Evolutionary conservation across 2,113 vertebrate species (phyloP), one percentile per base, ranked within the genome.

Genomic region (Poicephalus gulielmi): DNA sequence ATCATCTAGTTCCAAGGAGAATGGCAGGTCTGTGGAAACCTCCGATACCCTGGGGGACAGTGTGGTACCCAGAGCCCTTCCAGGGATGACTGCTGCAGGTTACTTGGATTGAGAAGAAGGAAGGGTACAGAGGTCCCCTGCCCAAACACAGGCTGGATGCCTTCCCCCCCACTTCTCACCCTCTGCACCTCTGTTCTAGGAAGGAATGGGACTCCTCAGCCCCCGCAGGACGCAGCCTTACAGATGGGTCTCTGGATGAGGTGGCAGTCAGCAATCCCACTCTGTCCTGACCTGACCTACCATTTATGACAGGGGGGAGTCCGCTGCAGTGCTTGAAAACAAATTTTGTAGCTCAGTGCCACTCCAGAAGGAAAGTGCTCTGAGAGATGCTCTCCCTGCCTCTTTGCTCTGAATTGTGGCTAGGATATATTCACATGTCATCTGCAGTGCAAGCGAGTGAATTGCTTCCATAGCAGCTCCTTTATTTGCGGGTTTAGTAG

Each of bases 51-150:
- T 60, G 43, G n/a, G 52, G 15, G 33, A 47, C 22, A 52, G 55
- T 0, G 1, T 2, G 14, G 39, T 24, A 33, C 13, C 20, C 5
- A 3, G n/a, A 17, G 28, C 22, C 46, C 37, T 67, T 35, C n/a
- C 47, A 67, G 43, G 37, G 50, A 23, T 41, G 66, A 28, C 35
- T 69, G 73, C 52, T 62, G 81, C 1, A 3, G 35, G n/a, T 47
- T 57, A 68, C 35, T 39, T 41, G 44, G 30, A 14, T 17, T 17
- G 27, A 35, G 55, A 33, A 17, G 43, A 23, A 70, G 67, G 55
- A 46, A 73, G 24, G 30, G 17, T 35, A 12, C 1, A 5, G 64
- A 28, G 13, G 28, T 2, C 10, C 17, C 16, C 28, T 28, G 25
- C 62, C 47, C 62, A 39, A 31, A 24, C 7, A 25, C 64, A 35